phyloP scores from a whole-genome alignment of 1,140 invertebrate species.

The Heliconius himera region DNA sequence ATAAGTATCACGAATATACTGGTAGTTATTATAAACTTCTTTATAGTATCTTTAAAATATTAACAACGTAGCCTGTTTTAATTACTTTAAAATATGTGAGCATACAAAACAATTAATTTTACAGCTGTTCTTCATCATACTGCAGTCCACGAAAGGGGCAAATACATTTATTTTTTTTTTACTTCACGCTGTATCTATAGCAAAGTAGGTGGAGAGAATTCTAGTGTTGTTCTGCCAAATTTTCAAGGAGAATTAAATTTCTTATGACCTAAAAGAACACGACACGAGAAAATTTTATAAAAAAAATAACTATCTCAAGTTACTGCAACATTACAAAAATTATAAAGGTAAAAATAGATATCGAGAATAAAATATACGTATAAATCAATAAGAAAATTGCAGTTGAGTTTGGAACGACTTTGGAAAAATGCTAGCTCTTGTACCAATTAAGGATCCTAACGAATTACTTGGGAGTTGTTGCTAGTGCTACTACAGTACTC shows the following conservation, averaged over 20 bases:
- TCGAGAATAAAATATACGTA: too few species aligned
- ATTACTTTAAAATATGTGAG: neutral
- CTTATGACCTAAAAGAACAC: too few species aligned
- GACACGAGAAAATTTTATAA: too few species aligned
- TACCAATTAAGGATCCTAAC: neutral
- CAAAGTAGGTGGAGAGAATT: too few species aligned
- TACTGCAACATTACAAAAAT: too few species aligned
- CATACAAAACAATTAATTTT: neutral
- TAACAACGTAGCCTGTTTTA: neutral
- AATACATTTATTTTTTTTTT: too few species aligned
- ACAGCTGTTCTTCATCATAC: neutral
- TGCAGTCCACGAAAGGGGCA: neutral
- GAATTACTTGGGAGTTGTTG: neutral
- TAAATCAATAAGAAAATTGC: neutral
- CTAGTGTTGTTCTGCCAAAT: too few species aligned
- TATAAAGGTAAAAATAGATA: too few species aligned
- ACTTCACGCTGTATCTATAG: too few species aligned
- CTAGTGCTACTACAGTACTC: neutral
- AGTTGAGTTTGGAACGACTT: neutral
- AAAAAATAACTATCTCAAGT: too few species aligned
- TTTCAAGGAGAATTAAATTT: too few species aligned
- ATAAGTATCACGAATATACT: slow-evolving; percentile 8
- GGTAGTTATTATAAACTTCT: neutral
- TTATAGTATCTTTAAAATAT: neutral
- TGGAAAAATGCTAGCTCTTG: neutral